These are phyloP conservation scores for Tribolium madens DNA, from an alignment of 1,140 invertebrate genomes.

Conservation along the genomic window DNA sequence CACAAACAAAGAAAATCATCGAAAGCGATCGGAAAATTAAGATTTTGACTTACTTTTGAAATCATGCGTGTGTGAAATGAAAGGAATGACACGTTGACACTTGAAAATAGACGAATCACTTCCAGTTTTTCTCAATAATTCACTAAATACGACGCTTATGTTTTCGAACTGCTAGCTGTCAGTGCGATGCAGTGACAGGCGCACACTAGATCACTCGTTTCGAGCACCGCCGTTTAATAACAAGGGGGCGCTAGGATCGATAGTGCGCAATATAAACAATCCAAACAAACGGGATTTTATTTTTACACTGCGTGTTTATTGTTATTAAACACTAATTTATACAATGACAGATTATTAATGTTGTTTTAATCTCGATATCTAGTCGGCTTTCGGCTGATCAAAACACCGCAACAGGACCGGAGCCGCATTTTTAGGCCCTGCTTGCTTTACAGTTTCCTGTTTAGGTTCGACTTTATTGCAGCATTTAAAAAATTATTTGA, in stretches of 20 bases:
- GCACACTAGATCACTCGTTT: slow-evolving; percentile 24
- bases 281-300: slow-evolving; percentile 25
- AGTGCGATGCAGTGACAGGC: slow-evolving; percentile 35
- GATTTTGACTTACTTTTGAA: slow-evolving; percentile 50
- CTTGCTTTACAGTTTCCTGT: background rate
- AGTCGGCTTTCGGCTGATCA: background rate
- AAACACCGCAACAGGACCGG: background rate
- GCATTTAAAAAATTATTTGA: background rate
- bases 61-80: slow-evolving; percentile 48
- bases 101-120: slow-evolving; percentile 18
- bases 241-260: slow-evolving; percentile 9
- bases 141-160: slow-evolving; percentile 43
- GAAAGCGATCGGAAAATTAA: background rate
- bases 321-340: slow-evolving; percentile 14
- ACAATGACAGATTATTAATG: slow-evolving; percentile 24
- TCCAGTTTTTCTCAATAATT: slow-evolving; percentile 32
- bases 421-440: background rate
- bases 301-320: slow-evolving; percentile 8
- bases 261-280: slow-evolving; percentile 41
- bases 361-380: background rate
- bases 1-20: slow-evolving; percentile 49
- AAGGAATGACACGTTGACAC: slow-evolving; percentile 19
- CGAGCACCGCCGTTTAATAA: slow-evolving; percentile 21
- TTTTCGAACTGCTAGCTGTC: slow-evolving; percentile 47
- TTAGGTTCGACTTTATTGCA: too few relatives aligned